Evolutionary conservation across 2,113 vertebrate genomes (phyloP).

Genomic region (Bettongia penicillata): DNA sequence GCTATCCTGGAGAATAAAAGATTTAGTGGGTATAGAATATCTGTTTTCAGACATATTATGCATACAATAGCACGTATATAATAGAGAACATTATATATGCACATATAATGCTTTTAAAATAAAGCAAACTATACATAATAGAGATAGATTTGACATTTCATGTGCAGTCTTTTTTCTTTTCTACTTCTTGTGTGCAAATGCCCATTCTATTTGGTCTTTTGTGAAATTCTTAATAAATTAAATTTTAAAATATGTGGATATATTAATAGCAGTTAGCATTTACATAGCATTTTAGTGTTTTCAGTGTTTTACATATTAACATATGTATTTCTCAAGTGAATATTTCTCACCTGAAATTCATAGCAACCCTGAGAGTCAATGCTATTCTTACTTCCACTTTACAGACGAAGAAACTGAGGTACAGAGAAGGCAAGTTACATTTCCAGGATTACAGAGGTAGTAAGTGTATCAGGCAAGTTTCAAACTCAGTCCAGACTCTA

Average conservation of each 20-base stretch:
- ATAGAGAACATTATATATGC: not conserved
- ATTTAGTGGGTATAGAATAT: no score
- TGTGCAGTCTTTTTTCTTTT: not conserved
- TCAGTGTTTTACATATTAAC: not conserved
- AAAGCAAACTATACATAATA: not conserved
- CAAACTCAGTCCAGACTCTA: not conserved
- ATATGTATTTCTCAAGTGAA: not conserved
- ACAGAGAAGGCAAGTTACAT: not conserved
- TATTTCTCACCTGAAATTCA: not conserved
- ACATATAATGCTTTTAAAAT: not conserved
- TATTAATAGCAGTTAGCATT: not conserved
- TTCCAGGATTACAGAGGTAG: not conserved
- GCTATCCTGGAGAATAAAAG: no score
- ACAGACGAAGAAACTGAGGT: not conserved
- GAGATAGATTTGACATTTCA: not conserved
- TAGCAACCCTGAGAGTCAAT: not conserved
- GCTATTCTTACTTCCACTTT: not conserved
- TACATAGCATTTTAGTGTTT: not conserved
- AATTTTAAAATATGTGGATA: not conserved
- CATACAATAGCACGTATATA: not conserved
- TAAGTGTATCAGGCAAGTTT: not conserved
- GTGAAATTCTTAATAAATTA: not conserved
- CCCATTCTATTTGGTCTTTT: not conserved
- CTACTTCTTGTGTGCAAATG: not conserved
- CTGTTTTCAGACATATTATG: not conserved